These are phyloP conservation scores for Sycophila sp. DNA, from an alignment of 1,140 invertebrate genomes.

Conservation along the genomic window DNA sequence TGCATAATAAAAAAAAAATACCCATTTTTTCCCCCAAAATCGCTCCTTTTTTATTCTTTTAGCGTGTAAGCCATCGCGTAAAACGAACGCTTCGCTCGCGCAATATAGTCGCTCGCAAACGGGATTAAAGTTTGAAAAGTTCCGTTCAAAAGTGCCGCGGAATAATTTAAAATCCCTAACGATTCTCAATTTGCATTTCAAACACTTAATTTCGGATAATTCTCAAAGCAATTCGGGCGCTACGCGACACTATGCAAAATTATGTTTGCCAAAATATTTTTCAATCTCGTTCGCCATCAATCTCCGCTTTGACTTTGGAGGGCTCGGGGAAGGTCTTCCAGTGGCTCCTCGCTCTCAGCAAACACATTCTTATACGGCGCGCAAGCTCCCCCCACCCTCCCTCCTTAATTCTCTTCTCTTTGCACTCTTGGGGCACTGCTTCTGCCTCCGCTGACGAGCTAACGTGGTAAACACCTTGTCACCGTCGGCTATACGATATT, in stretches of 20 bases:
- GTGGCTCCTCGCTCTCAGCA: neutral
- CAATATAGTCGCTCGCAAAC: no score
- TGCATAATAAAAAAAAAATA: no score
- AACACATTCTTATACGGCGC: slow-evolving; percentile 15
- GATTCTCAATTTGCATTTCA: no score
- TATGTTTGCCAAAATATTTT: slow-evolving; percentile 35
- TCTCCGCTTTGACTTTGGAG: slow-evolving; percentile 15
- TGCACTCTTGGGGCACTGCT: no score
- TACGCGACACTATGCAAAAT: slow-evolving; percentile 5
- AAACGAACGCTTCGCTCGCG: no score
- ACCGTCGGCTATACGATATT: slow-evolving; percentile 34
- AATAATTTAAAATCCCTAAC: no score
- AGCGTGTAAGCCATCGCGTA: no score
- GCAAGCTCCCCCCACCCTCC: no score
- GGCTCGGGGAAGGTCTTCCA: neutral
- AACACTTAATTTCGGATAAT: neutral
- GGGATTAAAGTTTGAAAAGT: no score
- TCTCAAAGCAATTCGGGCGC: neutral
- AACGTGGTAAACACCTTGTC: slow-evolving; percentile 39
- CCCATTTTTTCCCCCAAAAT: no score
- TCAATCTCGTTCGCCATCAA: slow-evolving; percentile 26
- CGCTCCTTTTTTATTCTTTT: no score
- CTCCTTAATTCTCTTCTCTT: slow-evolving; percentile 33
- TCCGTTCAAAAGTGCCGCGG: neutral
- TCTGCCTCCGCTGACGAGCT: slow-evolving; percentile 21